These are phyloP conservation scores for Pachliopta kotzebuea DNA, from an alignment of 2,888 invertebrate species.

Conservation along the genomic window DNA sequence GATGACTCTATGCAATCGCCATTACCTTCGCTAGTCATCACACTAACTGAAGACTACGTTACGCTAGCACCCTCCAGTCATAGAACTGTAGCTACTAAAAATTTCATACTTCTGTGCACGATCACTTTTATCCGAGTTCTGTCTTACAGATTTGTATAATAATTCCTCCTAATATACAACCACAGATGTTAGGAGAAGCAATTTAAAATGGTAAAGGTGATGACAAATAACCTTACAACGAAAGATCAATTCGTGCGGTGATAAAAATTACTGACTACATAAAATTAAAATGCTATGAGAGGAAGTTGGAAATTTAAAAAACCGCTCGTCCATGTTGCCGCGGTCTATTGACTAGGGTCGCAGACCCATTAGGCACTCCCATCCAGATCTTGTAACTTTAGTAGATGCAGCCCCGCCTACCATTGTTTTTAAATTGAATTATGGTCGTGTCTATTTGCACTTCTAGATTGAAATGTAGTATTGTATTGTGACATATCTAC, in stretches of 20 bases:
- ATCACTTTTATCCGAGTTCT: too few relatives aligned
- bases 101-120: too few relatives aligned
- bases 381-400: conserved; percentile 73
- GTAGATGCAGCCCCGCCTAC: conserved; percentile 67
- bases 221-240: background rate
- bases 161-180: too few relatives aligned
- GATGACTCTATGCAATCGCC: too few relatives aligned
- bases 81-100: too few relatives aligned
- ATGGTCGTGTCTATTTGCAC: conserved; percentile 36
- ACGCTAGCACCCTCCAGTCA: too few relatives aligned
- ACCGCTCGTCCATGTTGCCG: conserved; percentile 38
- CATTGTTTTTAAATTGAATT: conserved; percentile 70
- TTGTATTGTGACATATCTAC: background rate
- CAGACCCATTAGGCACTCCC: conserved; percentile 69
- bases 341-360: conserved; percentile 51
- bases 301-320: conserved; percentile 27
- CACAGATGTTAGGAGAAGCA: too few relatives aligned
- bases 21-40: too few relatives aligned
- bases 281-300: background rate
- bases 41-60: too few relatives aligned
- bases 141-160: too few relatives aligned
- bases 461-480: conserved; percentile 1
- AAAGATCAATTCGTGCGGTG: background rate
- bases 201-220: too few relatives aligned
- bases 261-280: background rate